These are phyloP conservation scores for Echinometra lucunter DNA, from an alignment of 53 echinoderm and acorn worm genomes.

Conservation along the genomic window DNA sequence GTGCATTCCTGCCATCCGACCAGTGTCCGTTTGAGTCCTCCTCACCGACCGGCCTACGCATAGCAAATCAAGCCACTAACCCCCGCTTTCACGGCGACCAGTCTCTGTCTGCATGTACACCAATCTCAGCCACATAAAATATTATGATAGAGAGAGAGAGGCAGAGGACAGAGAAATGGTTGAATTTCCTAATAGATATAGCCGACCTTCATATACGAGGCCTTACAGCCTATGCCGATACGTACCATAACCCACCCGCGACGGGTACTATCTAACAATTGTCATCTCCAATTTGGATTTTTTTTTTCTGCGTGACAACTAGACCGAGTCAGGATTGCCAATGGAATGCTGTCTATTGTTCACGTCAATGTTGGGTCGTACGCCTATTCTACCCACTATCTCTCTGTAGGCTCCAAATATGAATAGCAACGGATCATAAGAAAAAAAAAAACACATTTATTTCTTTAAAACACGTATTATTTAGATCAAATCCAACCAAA, in stretches of 20 bases:
- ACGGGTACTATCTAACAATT: constrained; percentile 42
- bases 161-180: constrained; percentile 15
- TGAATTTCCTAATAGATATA: constrained; percentile 55
- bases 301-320: constrained; percentile 50
- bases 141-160: constrained; percentile 56
- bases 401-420: background rate
- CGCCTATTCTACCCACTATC: constrained; percentile 23
- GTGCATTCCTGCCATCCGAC: background rate
- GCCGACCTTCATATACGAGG: constrained; percentile 54
- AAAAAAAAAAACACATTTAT: too few species aligned
- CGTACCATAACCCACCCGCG: constrained; percentile 47
- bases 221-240: background rate
- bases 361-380: constrained; percentile 40
- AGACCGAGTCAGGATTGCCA: constrained; percentile 40
- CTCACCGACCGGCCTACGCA: constrained; percentile 30
- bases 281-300: constrained; percentile 51
- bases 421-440: constrained; percentile 47
- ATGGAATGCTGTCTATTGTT: constrained; percentile 56
- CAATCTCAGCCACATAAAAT: constrained; percentile 20
- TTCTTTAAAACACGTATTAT: constrained; percentile 46
- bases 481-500: constrained; percentile 16
- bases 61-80: constrained; percentile 23
- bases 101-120: background rate
- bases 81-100: constrained; percentile 36
- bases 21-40: constrained; percentile 35